Evolutionary conservation across 2,113 vertebrate species (phyloP).

Genomic region (Cryptomyrus ogoouensis): DNA sequence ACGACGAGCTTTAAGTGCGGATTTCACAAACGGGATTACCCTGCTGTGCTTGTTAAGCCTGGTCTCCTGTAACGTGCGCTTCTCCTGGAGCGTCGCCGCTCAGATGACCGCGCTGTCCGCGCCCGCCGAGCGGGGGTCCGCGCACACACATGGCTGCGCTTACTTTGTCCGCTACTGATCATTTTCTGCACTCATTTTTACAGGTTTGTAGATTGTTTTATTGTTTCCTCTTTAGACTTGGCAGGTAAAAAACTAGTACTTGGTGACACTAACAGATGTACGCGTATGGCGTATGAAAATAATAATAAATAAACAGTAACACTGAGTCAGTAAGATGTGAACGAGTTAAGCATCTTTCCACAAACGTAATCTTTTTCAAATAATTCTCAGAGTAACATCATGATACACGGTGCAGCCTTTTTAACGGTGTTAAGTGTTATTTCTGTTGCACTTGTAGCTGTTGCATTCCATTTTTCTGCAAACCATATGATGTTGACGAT

Average conservation of each 20-base stretch:
- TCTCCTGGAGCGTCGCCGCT: constrained; percentile 12
- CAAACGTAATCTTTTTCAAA: neutral
- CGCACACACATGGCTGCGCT: constrained; percentile 63
- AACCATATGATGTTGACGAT: neutral
- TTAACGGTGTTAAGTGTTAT: neutral
- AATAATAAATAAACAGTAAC: neutral
- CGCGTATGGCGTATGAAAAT: neutral
- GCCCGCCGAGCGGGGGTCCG: constrained; percentile 24
- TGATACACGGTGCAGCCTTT: neutral
- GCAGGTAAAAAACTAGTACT: neutral
- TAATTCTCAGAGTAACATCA: neutral
- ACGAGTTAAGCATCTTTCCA: neutral
- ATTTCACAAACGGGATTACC: constrained; percentile 35
- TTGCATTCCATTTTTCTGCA: neutral
- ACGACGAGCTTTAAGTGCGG: constrained; percentile 10
- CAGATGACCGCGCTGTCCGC: constrained; percentile 26
- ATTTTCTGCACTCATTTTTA: constrained; percentile 66
- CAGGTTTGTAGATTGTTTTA: constrained; percentile 56
- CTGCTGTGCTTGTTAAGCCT: neutral
- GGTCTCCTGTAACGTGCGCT: neutral
- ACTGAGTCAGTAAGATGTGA: neutral
- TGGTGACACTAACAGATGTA: neutral
- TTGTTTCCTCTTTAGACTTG: neutral
- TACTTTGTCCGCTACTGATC: constrained; percentile 62
- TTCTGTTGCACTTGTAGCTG: neutral